Base-by-base conservation (phyloP, 1,140 invertebrate genomes). In the Zaprionus ornatus region DNA sequence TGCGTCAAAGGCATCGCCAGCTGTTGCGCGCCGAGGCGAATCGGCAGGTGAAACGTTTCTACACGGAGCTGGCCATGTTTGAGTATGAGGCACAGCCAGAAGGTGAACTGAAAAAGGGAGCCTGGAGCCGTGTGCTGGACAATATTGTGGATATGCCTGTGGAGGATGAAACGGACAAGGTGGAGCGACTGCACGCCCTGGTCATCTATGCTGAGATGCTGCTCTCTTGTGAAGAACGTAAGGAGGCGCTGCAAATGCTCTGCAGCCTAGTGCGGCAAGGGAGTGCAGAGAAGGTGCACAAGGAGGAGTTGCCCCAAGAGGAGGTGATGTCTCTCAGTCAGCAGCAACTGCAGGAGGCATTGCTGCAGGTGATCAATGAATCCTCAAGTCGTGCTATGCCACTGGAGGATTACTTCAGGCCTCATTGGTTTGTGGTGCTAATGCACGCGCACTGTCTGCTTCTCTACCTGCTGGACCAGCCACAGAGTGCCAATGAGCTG, bases 61-160 rank as follows among this genome's bases (percentile, higher is more conserved):
- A 95, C 80, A 92, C 93, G 2, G 95, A 96, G 84, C 94, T 95
- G 87, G 95, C 94, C n/a, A 87, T 95, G 37, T 94, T 95, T 76
- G 95, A 95, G 87, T 88, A 91, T 40, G 95, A 95, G 90, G 23
- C 50, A 0, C 90, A 94, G 15, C 93, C 92, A 69, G 60, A 80
- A 4, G 91, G 93, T 2, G 93, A 81, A 3, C 19, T 4, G 64
- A 93, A 93, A 37, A 94, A 0, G 92, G 92, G 37, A 42, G 56
- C 40, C 0, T 72, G 29, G 29, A 32, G 67, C 6, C 56, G 52
- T 7, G 94, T 95, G 42, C 93, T 94, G 40, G 82, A 88, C 56
- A 92, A 86, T 42, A 75, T 94, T 4, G 86, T 94, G 29, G 32
- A 60, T 2, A 79, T 9, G 0, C 32, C 27, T 1, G 1, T 27